These are phyloP conservation scores for Callaeas wilsoni DNA, from an alignment of 2,113 vertebrate genomes.

Conservation along the genomic window DNA sequence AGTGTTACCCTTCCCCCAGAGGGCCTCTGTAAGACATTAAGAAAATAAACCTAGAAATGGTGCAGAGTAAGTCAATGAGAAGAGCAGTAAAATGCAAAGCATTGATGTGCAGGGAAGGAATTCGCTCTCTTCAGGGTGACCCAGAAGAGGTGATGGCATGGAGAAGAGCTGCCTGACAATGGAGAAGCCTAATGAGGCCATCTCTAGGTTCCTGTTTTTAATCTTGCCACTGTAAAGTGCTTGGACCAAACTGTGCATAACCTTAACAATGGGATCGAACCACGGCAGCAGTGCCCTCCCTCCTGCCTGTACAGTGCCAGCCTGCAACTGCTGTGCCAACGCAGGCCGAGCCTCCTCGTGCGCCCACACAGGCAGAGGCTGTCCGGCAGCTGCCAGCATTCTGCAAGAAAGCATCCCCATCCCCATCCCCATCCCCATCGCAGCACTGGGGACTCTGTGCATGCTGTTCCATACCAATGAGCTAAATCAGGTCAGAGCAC, in stretches of 20 bases:
- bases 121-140: not conserved
- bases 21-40: not conserved
- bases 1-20: not conserved
- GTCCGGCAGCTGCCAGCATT: not conserved
- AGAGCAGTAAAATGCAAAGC: not conserved
- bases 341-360: fast-evolving
- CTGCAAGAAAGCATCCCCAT: not conserved
- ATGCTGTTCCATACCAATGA: not conserved
- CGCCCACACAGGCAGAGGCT: not conserved
- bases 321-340: fast-evolving
- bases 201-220: not conserved
- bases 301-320: not conserved
- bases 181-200: not conserved
- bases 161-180: not conserved
- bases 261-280: not conserved
- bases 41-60: not conserved
- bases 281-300: fast-evolving
- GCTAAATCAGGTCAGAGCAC: not conserved
- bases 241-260: not conserved
- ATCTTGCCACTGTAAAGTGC: not conserved
- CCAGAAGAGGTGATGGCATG: not conserved
- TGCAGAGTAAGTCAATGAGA: not conserved
- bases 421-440: fast-evolving
- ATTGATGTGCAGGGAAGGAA: not conserved
- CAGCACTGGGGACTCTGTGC: not conserved